Base-by-base conservation (phyloP, 2,113 vertebrate species). In the Boleophthalmus pectinirostris region DNA sequence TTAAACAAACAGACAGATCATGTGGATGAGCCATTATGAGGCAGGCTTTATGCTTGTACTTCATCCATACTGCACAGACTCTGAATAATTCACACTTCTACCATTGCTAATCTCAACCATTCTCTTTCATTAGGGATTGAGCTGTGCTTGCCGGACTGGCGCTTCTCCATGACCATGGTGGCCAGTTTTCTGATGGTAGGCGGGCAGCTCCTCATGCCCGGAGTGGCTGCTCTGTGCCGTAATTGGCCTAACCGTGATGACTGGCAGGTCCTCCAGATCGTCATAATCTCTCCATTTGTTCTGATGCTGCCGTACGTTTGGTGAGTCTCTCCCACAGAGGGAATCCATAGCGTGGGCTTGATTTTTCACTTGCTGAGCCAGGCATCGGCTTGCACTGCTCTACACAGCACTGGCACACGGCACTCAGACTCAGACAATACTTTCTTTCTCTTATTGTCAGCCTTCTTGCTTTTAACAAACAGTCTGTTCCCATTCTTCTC, bases 111-210 rank as follows among this genome's bases (percentile, higher is more conserved):
- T 56, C 53, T 24, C 9, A 20, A 12, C 35, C 35, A 43, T 77
- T 75, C 56, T 71, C 70, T 68, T 68, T 47, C 69, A 70, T 70
- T 43, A 99, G 98, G 98, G 83, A 96, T 99, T 81, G 98, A 99
- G 92, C 93, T 99, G 72, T 98, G 97, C 79, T 93, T 96, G 80
- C 97, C 97, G 0, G 92, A 82, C 69, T 95, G 96, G 89, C 96
- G 97, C 3, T 98, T 99, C 93, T 96, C 97, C 94, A 93, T 99
- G 93, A 97, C 97, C 18, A 98, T 99, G 96, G 96, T 96, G 92
- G 96, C 97, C 0, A 97, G 94, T 82, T 98, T 99, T 84, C 93
- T 98, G 54, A 95, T 95, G 85, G 96, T 98, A 90, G 96, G 93
- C 0, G 97, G 98, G 71, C 97, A 98, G 92, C 95, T 99, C 69